phyloP scores from a whole-genome alignment of 23 tunicate genomes.

The Botrylloides violaceus region DNA sequence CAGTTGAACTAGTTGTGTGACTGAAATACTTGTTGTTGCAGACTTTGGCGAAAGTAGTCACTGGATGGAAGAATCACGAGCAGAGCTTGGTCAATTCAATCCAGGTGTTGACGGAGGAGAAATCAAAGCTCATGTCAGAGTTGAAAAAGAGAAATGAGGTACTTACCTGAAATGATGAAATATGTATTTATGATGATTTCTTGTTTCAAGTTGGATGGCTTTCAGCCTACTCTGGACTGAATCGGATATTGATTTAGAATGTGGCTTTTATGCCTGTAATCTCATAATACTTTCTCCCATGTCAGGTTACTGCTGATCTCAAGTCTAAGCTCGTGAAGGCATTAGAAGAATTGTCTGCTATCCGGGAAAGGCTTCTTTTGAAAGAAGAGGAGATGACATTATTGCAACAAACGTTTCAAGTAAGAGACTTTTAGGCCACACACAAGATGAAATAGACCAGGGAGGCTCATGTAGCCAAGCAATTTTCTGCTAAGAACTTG shows the following conservation, averaged over 20 bases:
- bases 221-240: no score
- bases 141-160: conserved; percentile 52
- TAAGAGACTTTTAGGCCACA: neutral
- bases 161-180: neutral
- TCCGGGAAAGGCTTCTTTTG: conserved; percentile 35
- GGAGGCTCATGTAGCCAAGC: neutral
- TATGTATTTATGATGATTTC: neutral
- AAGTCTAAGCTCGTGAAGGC: conserved; percentile 54
- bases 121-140: conserved; percentile 39
- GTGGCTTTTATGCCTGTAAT: no score
- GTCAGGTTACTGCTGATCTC: conserved; percentile 46
- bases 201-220: neutral
- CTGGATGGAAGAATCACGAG: conserved; percentile 84
- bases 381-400: conserved; percentile 47
- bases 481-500: no score
- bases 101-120: conserved; percentile 41
- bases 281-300: no score
- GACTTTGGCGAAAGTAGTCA: conserved; percentile 75
- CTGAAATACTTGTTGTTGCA: conserved; percentile 29
- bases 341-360: conserved; percentile 51
- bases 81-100: conserved; percentile 40
- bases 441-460: neutral
- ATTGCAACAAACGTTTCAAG: conserved; percentile 51
- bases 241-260: no score
- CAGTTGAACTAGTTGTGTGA: no score